Conservation (phyloP, 2,888 invertebrate species). For the Myathropa florea region DNA sequence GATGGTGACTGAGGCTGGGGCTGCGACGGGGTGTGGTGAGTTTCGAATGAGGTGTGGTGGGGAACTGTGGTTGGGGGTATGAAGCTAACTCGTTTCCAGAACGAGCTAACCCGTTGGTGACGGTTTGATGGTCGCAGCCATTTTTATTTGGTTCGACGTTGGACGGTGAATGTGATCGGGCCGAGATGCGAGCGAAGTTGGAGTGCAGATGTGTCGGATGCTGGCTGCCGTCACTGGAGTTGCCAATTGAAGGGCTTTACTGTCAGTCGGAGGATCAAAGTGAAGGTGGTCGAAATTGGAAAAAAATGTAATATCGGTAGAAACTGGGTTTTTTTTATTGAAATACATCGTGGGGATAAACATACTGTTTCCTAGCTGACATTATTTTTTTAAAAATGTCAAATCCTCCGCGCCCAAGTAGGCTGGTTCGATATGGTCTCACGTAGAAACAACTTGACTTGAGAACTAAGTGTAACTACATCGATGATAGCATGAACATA, state of each 20-base stretch:
- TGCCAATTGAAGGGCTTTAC: neutral
- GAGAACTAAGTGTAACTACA: no score
- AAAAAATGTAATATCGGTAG: neutral
- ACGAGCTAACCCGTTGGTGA: neutral
- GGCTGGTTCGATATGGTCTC: no score
- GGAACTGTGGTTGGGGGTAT: neutral
- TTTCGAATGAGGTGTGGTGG: constrained; percentile 20
- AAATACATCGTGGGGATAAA: no score
- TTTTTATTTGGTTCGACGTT: constrained; percentile 9
- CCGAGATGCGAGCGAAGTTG: neutral
- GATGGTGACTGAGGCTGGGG: neutral
- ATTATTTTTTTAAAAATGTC: no score
- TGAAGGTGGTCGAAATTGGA: neutral
- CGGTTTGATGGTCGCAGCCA: constrained; percentile 7
- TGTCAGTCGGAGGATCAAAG: neutral
- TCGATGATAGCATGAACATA: no score
- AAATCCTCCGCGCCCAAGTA: no score
- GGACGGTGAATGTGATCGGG: neutral
- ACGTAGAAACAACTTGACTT: no score
- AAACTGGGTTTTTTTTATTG: no score
- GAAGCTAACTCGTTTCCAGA: neutral
- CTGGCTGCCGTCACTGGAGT: neutral
- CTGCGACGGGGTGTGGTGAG: constrained; percentile 46
- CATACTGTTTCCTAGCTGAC: no score
- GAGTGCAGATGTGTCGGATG: neutral